A percentile compares a stretch with the other conserved stretches of the same genome.
phyloP scores from a whole-genome alignment of 2,888 invertebrate species.

The Sphinx pinastri region DNA sequence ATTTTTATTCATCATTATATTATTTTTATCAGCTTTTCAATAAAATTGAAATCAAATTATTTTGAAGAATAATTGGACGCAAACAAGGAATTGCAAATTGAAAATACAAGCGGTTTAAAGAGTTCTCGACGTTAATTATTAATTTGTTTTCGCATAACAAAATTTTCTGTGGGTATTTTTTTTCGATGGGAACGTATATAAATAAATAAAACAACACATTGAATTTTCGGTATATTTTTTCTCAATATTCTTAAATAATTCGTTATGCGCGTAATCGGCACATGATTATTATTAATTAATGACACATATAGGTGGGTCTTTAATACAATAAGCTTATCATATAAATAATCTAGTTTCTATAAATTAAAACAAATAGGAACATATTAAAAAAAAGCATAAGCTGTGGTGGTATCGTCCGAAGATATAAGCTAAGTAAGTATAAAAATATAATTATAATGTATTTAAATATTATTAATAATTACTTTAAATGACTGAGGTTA shows the following conservation, averaged over 20 bases:
- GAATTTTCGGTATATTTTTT: not conserved
- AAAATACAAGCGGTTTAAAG: not conserved
- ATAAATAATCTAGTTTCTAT: not conserved
- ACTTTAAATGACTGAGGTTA: not conserved
- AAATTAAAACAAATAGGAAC: not conserved
- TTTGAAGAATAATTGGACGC: not conserved
- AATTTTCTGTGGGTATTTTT: not conserved
- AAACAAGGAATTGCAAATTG: not conserved
- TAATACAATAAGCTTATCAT: no score
- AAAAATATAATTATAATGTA: not conserved
- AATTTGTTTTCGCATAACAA: not conserved
- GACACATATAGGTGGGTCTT: not conserved
- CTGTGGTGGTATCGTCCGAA: slow-evolving; percentile 17
- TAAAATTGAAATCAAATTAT: not conserved
- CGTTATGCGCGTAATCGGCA: not conserved
- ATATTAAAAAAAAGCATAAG: not conserved
- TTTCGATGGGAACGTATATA: not conserved
- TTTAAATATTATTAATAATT: not conserved
- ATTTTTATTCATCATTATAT: no score
- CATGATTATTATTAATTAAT: not conserved
- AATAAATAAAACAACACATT: not conserved
- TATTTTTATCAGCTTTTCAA: no score
- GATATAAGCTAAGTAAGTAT: not conserved
- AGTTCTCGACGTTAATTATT: not conserved
- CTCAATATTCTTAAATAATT: not conserved